Evolutionary conservation across 23 tunicate species (phyloP).

Genomic region (Botrylloides violaceus): DNA sequence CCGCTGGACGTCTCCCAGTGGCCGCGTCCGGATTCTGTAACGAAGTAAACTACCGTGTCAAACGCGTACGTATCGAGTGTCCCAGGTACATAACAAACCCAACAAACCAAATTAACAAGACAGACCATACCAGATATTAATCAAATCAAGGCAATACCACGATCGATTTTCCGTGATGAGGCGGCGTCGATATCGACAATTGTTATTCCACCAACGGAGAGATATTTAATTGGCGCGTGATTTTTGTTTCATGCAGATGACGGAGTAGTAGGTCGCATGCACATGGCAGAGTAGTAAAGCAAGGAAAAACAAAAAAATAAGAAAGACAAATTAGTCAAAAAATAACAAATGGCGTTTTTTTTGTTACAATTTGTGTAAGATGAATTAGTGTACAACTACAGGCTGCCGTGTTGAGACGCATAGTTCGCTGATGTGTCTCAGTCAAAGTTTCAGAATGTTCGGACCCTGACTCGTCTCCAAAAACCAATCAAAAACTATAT

Average conservation of each 20-base stretch:
- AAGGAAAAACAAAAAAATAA: not conserved
- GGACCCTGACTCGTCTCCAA: no score
- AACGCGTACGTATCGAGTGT: not conserved
- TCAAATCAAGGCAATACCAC: not conserved
- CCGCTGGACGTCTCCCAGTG: not conserved
- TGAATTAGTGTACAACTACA: no score
- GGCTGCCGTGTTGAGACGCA: no score
- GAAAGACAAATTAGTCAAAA: not conserved
- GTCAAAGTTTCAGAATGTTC: no score
- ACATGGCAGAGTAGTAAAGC: not conserved
- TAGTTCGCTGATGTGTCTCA: no score
- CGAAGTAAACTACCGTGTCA: slow-evolving; percentile 9
- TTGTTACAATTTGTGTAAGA: no score
- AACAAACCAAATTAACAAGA: not conserved
- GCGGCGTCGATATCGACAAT: no score
- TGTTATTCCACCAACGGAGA: no score
- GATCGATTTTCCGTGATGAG: no score
- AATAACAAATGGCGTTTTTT: no score
- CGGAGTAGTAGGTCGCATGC: not conserved
- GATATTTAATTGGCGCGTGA: not conserved
- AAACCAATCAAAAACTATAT: no score
- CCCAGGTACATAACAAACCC: not conserved
- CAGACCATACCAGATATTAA: not conserved
- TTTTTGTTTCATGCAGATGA: not conserved
- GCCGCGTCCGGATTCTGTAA: slow-evolving; percentile 21